These are phyloP conservation scores for Tragelaphus scriptus DNA, from an alignment of 2,113 vertebrate species.

Conservation along the genomic window DNA sequence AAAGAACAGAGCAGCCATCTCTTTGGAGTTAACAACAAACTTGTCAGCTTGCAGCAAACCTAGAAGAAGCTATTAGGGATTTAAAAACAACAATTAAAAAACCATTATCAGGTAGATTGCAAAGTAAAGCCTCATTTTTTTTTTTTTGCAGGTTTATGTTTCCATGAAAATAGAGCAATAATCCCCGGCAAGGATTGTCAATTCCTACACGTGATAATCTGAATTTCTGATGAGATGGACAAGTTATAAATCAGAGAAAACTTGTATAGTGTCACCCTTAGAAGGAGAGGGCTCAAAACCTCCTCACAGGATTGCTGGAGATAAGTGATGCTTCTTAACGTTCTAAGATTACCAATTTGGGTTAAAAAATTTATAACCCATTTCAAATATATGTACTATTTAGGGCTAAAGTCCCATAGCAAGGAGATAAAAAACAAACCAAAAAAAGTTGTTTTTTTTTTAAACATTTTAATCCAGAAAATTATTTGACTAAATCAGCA, in stretches of 20 bases:
- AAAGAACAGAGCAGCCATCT: slow-evolving; percentile 66
- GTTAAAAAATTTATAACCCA: background rate
- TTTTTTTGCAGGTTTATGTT: background rate
- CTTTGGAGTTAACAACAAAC: slow-evolving; percentile 65
- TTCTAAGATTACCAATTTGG: background rate
- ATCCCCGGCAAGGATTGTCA: background rate
- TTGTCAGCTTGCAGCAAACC: slow-evolving; percentile 76
- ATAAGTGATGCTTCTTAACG: background rate
- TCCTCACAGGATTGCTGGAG: background rate
- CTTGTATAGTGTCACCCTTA: background rate
- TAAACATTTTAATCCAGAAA: background rate
- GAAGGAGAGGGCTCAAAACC: background rate
- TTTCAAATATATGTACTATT: background rate
- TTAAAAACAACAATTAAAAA: background rate
- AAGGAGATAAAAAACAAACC: background rate
- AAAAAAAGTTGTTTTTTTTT: background rate
- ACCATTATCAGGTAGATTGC: too few species aligned
- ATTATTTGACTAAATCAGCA: background rate
- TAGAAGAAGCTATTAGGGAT: slow-evolving; percentile 70
- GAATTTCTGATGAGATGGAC: background rate
- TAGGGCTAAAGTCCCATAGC: background rate
- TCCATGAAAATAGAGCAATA: background rate
- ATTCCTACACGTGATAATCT: background rate
- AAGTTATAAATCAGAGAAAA: background rate
- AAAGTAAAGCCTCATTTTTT: background rate